Conservation (phyloP, 2,797 vertebrate species). For the Pipistrellus pygmaeus region DNA sequence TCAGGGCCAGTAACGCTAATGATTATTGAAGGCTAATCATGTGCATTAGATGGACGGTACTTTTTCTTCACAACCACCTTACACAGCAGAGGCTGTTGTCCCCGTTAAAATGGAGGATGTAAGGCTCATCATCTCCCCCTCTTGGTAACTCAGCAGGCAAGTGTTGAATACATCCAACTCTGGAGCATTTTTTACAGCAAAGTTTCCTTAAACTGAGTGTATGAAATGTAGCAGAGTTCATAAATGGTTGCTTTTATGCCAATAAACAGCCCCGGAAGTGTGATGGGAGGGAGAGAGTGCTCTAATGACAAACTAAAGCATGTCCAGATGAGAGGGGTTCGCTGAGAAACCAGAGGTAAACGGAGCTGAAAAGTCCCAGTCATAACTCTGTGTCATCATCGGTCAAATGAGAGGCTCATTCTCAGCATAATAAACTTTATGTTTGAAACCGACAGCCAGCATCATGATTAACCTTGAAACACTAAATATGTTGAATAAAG, state of each 20-base stretch:
- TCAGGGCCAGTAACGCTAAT: background rate
- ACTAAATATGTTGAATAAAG: slow-evolving; percentile 24
- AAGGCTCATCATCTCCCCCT: background rate
- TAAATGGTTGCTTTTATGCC: background rate
- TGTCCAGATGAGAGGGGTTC: background rate
- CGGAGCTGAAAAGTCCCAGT: background rate
- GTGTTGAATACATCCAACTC: background rate
- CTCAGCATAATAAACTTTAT: background rate
- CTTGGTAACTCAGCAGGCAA: background rate
- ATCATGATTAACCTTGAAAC: slow-evolving; percentile 23
- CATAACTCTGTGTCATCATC: background rate
- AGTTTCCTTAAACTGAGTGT: background rate
- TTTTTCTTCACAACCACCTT: background rate
- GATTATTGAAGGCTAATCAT: background rate
- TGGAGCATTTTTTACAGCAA: background rate
- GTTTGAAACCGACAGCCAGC: background rate
- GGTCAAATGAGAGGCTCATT: background rate
- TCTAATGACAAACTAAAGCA: background rate
- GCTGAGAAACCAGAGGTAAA: background rate
- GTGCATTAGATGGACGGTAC: background rate
- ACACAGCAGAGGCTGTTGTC: background rate
- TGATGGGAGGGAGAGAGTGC: background rate
- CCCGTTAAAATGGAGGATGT: background rate
- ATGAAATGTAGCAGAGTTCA: background rate
- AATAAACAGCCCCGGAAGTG: background rate